phyloP scores from a whole-genome alignment of 2,888 invertebrate genomes.

The Plusia festucae region DNA sequence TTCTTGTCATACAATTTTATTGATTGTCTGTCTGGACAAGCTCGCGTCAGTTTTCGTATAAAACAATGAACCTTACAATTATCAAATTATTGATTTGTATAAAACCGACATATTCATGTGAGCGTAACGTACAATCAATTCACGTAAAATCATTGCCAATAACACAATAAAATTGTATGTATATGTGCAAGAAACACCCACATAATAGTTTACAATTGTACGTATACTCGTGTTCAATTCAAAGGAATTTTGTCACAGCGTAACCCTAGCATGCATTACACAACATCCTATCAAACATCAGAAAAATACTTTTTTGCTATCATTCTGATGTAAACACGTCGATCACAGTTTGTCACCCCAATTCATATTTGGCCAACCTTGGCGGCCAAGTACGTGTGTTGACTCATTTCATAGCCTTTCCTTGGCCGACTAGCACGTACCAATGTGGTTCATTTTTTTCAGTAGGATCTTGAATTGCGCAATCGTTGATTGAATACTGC shows the following conservation, averaged over 20 bases:
- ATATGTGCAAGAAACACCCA: conserved; percentile 40
- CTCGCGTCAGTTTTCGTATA: conserved; percentile 16
- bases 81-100: conserved; percentile 36
- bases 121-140: conserved; percentile 53
- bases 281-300: conserved; percentile 39
- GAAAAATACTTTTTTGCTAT: conserved; percentile 42
- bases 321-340: conserved; percentile 38
- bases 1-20: no score
- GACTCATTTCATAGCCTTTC: conserved; percentile 60
- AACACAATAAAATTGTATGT: conserved; percentile 49
- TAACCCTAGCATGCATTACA: conserved; percentile 19
- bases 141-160: conserved; percentile 56
- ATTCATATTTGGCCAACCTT: conserved; percentile 62
- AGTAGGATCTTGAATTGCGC: conserved; percentile 61
- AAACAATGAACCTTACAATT: conserved; percentile 25
- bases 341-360: conserved; percentile 35
- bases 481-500: conserved; percentile 51
- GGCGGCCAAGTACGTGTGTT: conserved; percentile 64
- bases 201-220: conserved; percentile 46
- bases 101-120: conserved; percentile 53
- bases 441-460: conserved; percentile 61
- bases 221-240: conserved; percentile 34
- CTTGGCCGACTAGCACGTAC: conserved; percentile 70
- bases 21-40: neutral
- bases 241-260: conserved; percentile 51